phyloP scores from a whole-genome alignment of 2,113 vertebrate species.

The Pampusana beccarii region DNA sequence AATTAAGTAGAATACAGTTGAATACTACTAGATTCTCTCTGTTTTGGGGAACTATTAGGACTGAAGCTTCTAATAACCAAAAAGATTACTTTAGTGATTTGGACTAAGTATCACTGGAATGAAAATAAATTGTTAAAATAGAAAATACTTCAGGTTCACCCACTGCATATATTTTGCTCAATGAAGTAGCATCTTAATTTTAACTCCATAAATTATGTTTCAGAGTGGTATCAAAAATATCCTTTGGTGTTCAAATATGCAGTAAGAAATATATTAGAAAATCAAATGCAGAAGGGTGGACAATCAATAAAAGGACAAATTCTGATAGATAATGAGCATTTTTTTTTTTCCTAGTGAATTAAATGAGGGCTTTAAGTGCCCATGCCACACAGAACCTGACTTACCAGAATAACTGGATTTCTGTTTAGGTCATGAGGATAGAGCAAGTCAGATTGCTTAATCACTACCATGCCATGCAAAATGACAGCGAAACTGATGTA shows the following conservation, averaged over 20 bases:
- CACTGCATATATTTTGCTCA: not conserved
- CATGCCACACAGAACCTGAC: not conserved
- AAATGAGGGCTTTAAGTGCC: not conserved
- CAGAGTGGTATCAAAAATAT: not conserved
- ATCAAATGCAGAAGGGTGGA: not conserved
- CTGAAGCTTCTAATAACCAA: not conserved
- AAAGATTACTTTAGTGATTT: not conserved
- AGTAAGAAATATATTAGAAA: not conserved
- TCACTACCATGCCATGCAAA: not conserved
- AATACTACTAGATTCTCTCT: not conserved
- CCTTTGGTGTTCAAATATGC: not conserved
- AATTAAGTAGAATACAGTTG: not conserved
- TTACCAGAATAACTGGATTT: not conserved
- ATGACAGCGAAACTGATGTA: not conserved
- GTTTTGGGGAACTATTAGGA: not conserved
- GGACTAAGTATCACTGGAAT: not conserved
- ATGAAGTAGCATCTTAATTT: not conserved
- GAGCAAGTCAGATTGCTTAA: not conserved
- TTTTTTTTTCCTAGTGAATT: not conserved
- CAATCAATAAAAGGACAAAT: not conserved
- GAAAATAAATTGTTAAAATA: not conserved
- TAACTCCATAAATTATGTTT: not conserved
- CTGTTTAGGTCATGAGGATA: not conserved
- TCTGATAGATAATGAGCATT: not conserved
- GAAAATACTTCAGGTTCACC: not conserved